Base-by-base conservation (phyloP, 2,888 invertebrate species). In the Orchesella flavescens region DNA sequence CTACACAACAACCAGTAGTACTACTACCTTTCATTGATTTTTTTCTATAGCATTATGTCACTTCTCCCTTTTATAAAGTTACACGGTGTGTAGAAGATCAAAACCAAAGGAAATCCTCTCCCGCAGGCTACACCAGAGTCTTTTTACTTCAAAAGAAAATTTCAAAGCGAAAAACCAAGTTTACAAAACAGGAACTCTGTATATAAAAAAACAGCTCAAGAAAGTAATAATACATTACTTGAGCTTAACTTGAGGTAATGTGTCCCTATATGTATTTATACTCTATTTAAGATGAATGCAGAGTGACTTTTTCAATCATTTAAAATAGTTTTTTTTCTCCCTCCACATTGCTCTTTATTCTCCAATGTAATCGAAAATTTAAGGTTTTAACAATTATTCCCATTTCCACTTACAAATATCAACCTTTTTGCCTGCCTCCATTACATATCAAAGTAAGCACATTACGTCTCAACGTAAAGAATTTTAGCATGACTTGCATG, bases 31-130 rank as follows among this genome's bases (percentile, higher is more conserved):
- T 53, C 55, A 76, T 75, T 84, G 73, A 75, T 81, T 84, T 79
- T 49, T 79, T 34, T 78, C 15, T 55, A 65, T 63, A 10, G 63
- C 65, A 73, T 80, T 80, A 73, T 80, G 72, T 80, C 71, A 80
- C 73, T 69, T 69, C 7, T 12, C 43, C 78, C 79, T 72, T 53
- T 61, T 24, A 59, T 44, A 68, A 75, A 53, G 19, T 55, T 66
- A 57, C 24, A 66, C 12, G 46, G 23, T 59, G 15, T 17, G 55
- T 15, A 57, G 19, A 72, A 55, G 23, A 13, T 49, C 49, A 81
- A 81, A 75, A 44, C 44, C 59, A 83, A 81, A 83, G 78, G 78
- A 83, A 78, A 83, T 78, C 83, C 83, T 83, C 74, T 78, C 78
- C 83, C 68, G 83, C 78, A 78, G 83, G 83, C 83, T 61, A 61